These are phyloP conservation scores for Callithrix jacchus DNA, from an alignment of 2,113 vertebrate species.

Conservation along the genomic window DNA sequence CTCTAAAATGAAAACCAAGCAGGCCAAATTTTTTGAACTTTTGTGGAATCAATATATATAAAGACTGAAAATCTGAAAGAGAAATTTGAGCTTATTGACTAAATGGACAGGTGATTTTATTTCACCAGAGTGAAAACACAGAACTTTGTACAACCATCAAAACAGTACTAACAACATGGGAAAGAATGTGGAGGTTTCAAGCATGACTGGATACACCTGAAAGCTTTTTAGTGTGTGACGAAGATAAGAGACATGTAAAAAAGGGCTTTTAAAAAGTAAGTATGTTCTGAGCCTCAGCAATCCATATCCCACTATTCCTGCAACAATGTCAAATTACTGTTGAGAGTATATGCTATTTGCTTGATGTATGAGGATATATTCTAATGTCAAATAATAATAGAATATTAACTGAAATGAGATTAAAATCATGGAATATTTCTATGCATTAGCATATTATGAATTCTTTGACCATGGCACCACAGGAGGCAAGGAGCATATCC, in stretches of 20 bases:
- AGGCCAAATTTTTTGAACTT: background rate
- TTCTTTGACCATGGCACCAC: background rate
- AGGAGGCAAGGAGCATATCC: background rate
- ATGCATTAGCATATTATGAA: background rate
- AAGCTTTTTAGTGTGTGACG: background rate
- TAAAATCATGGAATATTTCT: background rate
- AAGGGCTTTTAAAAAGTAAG: background rate
- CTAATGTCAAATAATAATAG: background rate
- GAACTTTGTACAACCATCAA: background rate
- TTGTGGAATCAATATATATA: background rate
- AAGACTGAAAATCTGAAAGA: background rate
- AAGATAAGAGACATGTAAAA: background rate
- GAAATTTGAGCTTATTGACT: background rate
- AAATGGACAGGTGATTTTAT: background rate
- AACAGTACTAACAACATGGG: background rate
- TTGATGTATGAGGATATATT: background rate
- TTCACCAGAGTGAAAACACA: background rate
- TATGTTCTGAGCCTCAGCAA: background rate
- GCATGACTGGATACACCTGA: background rate
- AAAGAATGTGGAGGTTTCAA: background rate
- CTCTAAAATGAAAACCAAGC: background rate
- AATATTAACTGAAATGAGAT: background rate
- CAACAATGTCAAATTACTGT: background rate
- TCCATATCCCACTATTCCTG: background rate
- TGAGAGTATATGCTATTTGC: background rate